Base-by-base conservation (phyloP, 2,113 vertebrate species). In the Ciconia boyciana region DNA sequence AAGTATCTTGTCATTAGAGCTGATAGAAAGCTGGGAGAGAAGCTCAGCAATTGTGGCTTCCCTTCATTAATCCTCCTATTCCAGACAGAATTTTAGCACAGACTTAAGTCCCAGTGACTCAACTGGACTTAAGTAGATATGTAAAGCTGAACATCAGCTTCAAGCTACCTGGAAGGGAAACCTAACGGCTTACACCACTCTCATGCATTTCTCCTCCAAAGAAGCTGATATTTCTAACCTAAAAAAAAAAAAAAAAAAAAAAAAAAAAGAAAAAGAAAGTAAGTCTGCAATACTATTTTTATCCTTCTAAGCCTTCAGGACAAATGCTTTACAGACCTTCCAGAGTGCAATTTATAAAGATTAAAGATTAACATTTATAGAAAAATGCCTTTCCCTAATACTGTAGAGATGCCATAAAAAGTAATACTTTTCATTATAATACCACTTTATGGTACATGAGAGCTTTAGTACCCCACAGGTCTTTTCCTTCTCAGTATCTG, bases 311-410 rank as follows among this genome's bases (percentile, higher is more conserved):
- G 95, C 90, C 93, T 84, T 44, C 3, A 32, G 90, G 91, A 92
- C 85, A 90, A 88, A 79, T 36, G 44, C 74, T 87, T 69, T 74
- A 65, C 76, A 92, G 78, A 89, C 87, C 86, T 68, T 70, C 31
- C 55, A 82, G 84, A 93, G 74, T 79, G 75, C 70, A 89, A 95
- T 94, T 96, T 89, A 91, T 90, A 94, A 96, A 94, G 97, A 96
- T 86, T 93, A 94, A 89, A 94, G 77, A 95, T 93, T 90, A 96
- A 96, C 93, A 94, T 86, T 95, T 91, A 75, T 60, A 95, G 96
- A 97, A 90, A 97, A 96, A 96, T 57, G 79, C 57, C 80, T 90
- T 95, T 90, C 39, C 89, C 85, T 78, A 88, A 91, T 88, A 84
- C 93, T 70, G 51, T 16, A 49, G 93, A 89, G 82, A 88, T 75